Percentiles rank a stretch among this genome's conserved stretches.
Evolutionary conservation across 2,888 invertebrate species (phyloP).

Genomic region (Euspilapteryx auroguttella): DNA sequence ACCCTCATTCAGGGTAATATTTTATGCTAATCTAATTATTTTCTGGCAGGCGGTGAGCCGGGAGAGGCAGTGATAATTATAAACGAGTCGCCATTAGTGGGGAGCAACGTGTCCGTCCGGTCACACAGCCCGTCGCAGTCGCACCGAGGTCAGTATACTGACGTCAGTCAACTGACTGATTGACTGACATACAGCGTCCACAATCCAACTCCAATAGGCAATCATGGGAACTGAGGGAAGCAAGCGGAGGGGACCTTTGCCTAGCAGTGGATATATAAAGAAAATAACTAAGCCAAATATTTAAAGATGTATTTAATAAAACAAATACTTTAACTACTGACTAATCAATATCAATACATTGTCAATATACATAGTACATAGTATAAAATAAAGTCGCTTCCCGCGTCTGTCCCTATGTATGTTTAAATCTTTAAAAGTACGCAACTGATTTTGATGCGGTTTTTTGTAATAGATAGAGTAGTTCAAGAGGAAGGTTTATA

Average conservation of each 20-base stretch:
- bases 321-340: no score
- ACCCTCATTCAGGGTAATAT: no score
- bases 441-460: background rate
- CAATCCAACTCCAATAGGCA: no score
- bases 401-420: background rate
- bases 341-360: background rate
- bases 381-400: background rate
- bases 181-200: no score
- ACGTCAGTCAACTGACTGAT: no score
- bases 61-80: slow-evolving; percentile 56
- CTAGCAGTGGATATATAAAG: no score
- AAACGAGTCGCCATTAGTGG: slow-evolving; percentile 41
- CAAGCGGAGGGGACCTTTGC: no score
- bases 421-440: background rate
- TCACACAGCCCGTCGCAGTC: slow-evolving; percentile 47
- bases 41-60: slow-evolving; percentile 47
- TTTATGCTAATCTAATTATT: no score
- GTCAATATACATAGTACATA: no score
- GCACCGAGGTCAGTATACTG: slow-evolving; percentile 21
- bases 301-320: no score
- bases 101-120: slow-evolving; percentile 29
- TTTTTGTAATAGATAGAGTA: background rate
- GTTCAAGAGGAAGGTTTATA: background rate
- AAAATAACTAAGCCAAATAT: no score
- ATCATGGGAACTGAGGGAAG: no score